Conservation (phyloP, 2,888 invertebrate genomes). For the Erebia ligea region DNA sequence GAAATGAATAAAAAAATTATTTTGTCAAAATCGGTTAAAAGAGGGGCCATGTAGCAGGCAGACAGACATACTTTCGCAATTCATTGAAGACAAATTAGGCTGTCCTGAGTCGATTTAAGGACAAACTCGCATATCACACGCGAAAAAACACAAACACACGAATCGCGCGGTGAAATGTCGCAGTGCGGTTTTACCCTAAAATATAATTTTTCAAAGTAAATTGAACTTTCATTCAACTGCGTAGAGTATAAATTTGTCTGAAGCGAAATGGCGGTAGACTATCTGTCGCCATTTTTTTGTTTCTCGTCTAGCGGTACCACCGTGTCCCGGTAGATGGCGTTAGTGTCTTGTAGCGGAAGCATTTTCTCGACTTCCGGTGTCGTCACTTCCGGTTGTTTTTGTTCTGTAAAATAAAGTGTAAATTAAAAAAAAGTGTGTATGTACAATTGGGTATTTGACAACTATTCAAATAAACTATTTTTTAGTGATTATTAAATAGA, state of each 20-base stretch:
- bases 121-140: too few relatives aligned
- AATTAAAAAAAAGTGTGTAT: constrained; percentile 1
- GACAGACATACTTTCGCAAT: too few relatives aligned
- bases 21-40: too few relatives aligned
- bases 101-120: too few relatives aligned
- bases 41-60: too few relatives aligned
- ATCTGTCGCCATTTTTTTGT: constrained; percentile 18
- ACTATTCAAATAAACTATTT: too few relatives aligned
- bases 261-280: neutral
- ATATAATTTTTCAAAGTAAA: neutral
- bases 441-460: too few relatives aligned
- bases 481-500: too few relatives aligned
- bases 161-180: too few relatives aligned
- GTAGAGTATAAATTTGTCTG: neutral
- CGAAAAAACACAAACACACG: too few relatives aligned
- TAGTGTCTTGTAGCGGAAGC: constrained; percentile 49
- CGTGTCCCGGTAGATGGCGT: constrained; percentile 63
- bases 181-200: neutral
- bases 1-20: too few relatives aligned
- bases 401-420: constrained; percentile 46
- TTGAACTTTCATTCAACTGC: neutral
- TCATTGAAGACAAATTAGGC: too few relatives aligned
- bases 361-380: constrained; percentile 63
- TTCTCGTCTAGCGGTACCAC: constrained; percentile 54
- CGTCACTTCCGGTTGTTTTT: constrained; percentile 42